Evolutionary conservation across 2,888 invertebrate species (phyloP).

Genomic region (Agonopterix subpropinquella): DNA sequence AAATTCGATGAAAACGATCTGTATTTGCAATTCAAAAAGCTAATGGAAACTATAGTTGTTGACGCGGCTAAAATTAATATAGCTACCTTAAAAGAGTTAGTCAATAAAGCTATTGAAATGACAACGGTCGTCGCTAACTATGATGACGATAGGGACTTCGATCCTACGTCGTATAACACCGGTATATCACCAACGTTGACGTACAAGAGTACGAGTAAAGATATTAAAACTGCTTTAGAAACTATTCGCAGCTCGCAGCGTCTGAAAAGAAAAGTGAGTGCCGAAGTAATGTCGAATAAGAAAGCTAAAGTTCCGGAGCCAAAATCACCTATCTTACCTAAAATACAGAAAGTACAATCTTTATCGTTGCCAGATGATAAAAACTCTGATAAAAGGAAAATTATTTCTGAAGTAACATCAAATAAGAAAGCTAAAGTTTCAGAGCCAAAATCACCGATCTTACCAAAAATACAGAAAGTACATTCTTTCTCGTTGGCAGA

Average conservation of each 20-base stretch:
- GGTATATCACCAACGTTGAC: not conserved
- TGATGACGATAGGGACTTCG: slow-evolving; percentile 18
- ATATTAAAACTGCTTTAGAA: slow-evolving; percentile 16
- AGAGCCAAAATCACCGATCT: not conserved
- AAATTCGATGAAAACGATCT: slow-evolving; percentile 23
- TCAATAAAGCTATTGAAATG: slow-evolving; percentile 45
- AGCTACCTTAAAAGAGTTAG: slow-evolving; percentile 26
- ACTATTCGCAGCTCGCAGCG: slow-evolving; percentile 2
- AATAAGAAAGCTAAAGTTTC: not conserved
- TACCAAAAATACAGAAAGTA: not conserved
- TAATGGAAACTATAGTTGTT: slow-evolving; percentile 32
- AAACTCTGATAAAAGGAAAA: slow-evolving; percentile 1
- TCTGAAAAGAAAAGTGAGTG: slow-evolving; percentile 2
- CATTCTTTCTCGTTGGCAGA: slow-evolving; percentile 20
- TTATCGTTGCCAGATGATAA: slow-evolving; percentile 19
- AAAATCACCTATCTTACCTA: not conserved
- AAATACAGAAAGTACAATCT: slow-evolving; percentile 5
- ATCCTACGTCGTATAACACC: not conserved
- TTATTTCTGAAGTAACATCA: slow-evolving; percentile 1
- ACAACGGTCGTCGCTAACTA: slow-evolving; percentile 28
- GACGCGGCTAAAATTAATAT: slow-evolving; percentile 34
- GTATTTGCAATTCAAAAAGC: slow-evolving; percentile 35
- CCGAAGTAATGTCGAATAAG: not conserved
- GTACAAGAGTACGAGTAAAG: not conserved
- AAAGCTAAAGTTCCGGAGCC: not conserved